Conservation (phyloP, 2,888 invertebrate genomes). For the Epinotia bilunana region DNA sequence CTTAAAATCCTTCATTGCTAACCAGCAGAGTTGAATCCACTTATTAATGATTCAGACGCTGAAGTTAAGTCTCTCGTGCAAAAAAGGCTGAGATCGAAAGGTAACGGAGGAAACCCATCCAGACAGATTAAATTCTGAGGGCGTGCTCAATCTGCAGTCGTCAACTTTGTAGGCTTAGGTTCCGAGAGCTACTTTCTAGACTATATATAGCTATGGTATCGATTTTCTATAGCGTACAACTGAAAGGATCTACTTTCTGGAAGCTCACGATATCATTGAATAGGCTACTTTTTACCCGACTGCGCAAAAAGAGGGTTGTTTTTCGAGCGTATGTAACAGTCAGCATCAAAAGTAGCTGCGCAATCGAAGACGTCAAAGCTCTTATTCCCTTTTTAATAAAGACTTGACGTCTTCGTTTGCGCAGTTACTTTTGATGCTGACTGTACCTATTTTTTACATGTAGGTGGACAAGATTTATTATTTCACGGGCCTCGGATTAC, state of each 20-base stretch:
- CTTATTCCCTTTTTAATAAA: too few relatives aligned
- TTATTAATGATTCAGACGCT: not conserved
- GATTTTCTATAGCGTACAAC: not conserved
- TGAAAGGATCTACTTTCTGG: not conserved
- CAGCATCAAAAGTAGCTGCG: too few relatives aligned
- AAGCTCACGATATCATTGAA: not conserved
- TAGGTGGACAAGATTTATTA: too few relatives aligned
- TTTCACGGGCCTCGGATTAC: too few relatives aligned
- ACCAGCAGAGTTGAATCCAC: not conserved
- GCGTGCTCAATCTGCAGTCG: not conserved
- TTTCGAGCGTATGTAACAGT: too few relatives aligned
- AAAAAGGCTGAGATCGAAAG: not conserved
- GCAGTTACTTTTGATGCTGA: too few relatives aligned
- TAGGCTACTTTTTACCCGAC: too few relatives aligned
- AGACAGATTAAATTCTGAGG: slow-evolving; percentile 20
- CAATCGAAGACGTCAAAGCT: too few relatives aligned
- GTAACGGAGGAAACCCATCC: not conserved
- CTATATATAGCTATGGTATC: not conserved
- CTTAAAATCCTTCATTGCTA: not conserved
- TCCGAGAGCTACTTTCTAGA: not conserved
- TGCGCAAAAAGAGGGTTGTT: too few relatives aligned
- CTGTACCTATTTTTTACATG: too few relatives aligned
- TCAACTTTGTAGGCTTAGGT: slow-evolving; percentile 26
- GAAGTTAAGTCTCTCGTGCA: not conserved
- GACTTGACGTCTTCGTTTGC: too few relatives aligned